Evolutionary conservation across 2,113 vertebrate genomes (phyloP).

Genomic region (Pseudolaguvia tuberculata): DNA sequence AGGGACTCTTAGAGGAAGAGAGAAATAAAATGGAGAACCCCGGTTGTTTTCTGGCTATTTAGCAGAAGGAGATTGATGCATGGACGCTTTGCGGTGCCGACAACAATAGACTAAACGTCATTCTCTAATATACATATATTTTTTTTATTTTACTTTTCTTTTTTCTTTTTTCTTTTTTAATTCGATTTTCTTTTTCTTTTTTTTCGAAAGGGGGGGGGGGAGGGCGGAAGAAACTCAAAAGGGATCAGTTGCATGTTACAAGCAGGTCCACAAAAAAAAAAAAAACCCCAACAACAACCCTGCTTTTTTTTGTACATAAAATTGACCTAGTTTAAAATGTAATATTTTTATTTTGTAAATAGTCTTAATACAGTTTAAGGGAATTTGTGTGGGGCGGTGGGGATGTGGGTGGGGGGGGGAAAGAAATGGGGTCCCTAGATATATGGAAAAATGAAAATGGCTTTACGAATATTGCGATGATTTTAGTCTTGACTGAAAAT

Average conservation of each 20-base stretch:
- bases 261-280: constrained; percentile 67
- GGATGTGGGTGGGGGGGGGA: too few species aligned
- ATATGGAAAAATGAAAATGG: constrained; percentile 78
- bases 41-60: constrained; percentile 62
- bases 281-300: too few species aligned
- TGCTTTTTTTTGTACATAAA: constrained; percentile 86
- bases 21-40: constrained; percentile 63
- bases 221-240: constrained; percentile 71
- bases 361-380: constrained; percentile 87
- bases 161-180: constrained; percentile 20
- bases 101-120: constrained; percentile 64
- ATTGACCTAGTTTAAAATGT: constrained; percentile 89
- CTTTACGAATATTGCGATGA: constrained; percentile 85
- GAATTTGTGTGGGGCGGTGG: too few species aligned
- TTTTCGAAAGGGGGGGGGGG: too few species aligned
- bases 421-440: constrained; percentile 90
- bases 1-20: constrained; percentile 70
- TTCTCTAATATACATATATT: constrained; percentile 35
- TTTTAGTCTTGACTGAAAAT: constrained; percentile 90
- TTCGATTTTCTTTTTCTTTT: neutral
- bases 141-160: constrained; percentile 23
- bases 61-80: constrained; percentile 67
- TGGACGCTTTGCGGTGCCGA: constrained; percentile 77
- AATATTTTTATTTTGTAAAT: constrained; percentile 98
- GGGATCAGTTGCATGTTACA: constrained; percentile 80